Evolutionary conservation across 2,113 vertebrate genomes (phyloP).

Genomic region (Prolemur simus): DNA sequence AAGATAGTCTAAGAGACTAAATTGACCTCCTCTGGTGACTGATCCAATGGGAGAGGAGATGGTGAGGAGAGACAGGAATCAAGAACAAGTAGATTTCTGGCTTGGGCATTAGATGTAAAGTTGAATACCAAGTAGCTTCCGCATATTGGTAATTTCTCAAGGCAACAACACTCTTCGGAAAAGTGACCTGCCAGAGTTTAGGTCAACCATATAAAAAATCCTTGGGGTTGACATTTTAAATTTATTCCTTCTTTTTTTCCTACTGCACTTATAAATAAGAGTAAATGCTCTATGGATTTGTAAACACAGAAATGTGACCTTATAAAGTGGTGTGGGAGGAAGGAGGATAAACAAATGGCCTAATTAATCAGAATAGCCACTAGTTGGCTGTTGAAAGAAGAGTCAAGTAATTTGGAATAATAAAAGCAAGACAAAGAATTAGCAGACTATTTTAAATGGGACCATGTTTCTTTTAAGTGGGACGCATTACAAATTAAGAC

Average conservation of each 20-base stretch:
- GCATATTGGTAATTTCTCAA: conserved; percentile 23
- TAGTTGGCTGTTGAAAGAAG: conserved; percentile 22
- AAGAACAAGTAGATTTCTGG: neutral
- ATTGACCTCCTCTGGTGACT: neutral
- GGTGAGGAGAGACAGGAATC: neutral
- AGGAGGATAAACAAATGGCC: conserved; percentile 45
- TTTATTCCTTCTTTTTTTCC: conserved; percentile 3
- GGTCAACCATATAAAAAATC: conserved; percentile 19
- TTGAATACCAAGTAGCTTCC: neutral
- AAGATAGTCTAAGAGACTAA: neutral
- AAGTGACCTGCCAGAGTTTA: neutral
- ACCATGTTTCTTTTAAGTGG: conserved; percentile 30
- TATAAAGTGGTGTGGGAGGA: conserved; percentile 42
- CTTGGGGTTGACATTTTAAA: conserved; percentile 14
- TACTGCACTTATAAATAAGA: conserved; percentile 23
- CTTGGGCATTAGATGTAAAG: neutral
- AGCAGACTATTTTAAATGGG: conserved; percentile 44
- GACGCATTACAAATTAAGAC: conserved; percentile 37
- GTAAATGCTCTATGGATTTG: conserved; percentile 36
- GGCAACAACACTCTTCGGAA: neutral
- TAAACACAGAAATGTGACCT: conserved; percentile 56
- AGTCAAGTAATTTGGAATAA: conserved; percentile 28
- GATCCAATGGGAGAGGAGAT: neutral
- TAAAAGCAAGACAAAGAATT: conserved; percentile 43
- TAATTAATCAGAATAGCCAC: conserved; percentile 32